phyloP scores from a whole-genome alignment of 2,797 vertebrate genomes.

The Gymnodraco acuticeps region DNA sequence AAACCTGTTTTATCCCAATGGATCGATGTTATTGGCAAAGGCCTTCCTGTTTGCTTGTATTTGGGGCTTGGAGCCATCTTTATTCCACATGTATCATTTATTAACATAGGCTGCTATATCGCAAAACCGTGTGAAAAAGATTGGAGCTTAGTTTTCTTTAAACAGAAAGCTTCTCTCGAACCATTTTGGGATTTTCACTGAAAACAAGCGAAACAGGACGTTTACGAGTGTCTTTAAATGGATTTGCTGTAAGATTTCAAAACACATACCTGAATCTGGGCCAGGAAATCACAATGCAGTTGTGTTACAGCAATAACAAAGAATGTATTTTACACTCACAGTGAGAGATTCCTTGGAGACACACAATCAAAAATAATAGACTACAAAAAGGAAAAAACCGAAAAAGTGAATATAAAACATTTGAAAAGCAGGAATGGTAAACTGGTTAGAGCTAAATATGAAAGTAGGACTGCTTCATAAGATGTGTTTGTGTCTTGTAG shows the following conservation, averaged over 20 bases:
- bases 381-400: not conserved
- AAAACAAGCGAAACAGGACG: constrained; percentile 63
- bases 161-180: constrained; percentile 57
- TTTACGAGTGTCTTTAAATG: constrained; percentile 67
- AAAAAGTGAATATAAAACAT: not conserved
- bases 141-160: constrained; percentile 60
- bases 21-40: constrained; percentile 46
- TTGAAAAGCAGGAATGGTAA: not conserved
- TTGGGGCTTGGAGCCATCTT: constrained; percentile 37
- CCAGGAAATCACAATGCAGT: constrained; percentile 59
- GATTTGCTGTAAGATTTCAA: constrained; percentile 61
- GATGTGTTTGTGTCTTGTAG: too few species aligned
- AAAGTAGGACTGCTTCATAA: too few species aligned
- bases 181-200: constrained; percentile 52
- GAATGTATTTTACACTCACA: constrained; percentile 9
- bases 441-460: not conserved
- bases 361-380: constrained; percentile 14
- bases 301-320: constrained; percentile 45
- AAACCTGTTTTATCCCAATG: constrained; percentile 47
- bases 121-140: constrained; percentile 45
- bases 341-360: not conserved
- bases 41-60: constrained; percentile 30
- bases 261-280: constrained; percentile 48
- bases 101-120: constrained; percentile 57
- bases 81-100: constrained; percentile 53